These are phyloP conservation scores for Nipponacmea schrenckii DNA, from an alignment of 2,888 invertebrate species.

Conservation along the genomic window DNA sequence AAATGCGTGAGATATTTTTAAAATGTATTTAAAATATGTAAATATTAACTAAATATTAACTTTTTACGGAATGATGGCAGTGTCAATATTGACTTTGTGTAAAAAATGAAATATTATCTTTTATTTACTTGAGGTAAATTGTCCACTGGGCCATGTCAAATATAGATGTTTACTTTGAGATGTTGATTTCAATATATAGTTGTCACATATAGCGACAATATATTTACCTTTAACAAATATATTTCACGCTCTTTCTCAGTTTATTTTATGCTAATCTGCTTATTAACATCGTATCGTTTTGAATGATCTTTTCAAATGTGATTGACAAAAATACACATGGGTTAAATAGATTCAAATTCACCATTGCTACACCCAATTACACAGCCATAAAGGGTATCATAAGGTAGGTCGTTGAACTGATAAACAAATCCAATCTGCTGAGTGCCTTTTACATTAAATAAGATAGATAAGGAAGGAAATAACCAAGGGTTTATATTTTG, in stretches of 20 bases:
- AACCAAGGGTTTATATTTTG: too few species aligned
- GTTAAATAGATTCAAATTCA: too few species aligned
- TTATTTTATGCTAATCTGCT: too few species aligned
- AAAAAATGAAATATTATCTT: constrained; percentile 7
- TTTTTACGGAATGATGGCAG: neutral
- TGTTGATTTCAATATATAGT: constrained; percentile 4
- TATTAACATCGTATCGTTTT: too few species aligned
- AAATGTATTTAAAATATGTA: neutral
- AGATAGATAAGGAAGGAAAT: too few species aligned
- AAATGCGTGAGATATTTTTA: neutral
- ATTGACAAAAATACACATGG: too few species aligned
- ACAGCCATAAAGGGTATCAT: too few species aligned
- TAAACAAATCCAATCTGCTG: too few species aligned
- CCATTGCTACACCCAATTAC: too few species aligned
- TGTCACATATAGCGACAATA: neutral
- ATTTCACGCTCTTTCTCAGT: neutral
- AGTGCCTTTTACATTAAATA: too few species aligned
- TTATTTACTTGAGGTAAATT: constrained; percentile 5
- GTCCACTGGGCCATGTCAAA: constrained; percentile 4
- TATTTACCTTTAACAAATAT: constrained; percentile 7
- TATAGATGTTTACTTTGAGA: neutral
- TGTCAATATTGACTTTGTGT: neutral
- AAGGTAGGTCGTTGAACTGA: too few species aligned
- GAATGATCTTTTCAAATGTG: too few species aligned
- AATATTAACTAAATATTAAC: constrained; percentile 3